Conservation (phyloP, 2,797 vertebrate species). For the Hapalemur alaotrensis region DNA sequence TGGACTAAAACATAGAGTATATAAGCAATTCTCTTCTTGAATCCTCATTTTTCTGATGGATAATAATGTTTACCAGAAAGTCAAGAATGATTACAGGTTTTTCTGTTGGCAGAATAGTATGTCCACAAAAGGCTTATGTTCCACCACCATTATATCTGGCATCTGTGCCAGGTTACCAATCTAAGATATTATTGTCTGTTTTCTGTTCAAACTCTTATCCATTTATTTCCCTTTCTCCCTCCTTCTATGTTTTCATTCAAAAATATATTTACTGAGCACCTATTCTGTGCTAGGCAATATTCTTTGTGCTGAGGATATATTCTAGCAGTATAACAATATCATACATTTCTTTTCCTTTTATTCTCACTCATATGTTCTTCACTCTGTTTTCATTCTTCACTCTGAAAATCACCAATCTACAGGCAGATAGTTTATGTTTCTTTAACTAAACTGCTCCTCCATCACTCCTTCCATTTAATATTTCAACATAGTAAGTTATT, state of each 20-base stretch:
- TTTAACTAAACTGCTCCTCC: neutral
- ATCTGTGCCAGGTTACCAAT: neutral
- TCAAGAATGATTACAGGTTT: neutral
- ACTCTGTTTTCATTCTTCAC: neutral
- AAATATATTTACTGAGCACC: neutral
- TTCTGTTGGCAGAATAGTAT: neutral
- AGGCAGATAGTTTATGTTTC: neutral
- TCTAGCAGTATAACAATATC: neutral
- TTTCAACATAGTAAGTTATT: neutral
- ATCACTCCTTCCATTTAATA: neutral
- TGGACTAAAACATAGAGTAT: neutral
- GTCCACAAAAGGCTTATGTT: neutral
- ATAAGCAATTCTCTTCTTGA: neutral
- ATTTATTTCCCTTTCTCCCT: neutral
- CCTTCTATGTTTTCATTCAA: neutral
- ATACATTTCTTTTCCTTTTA: neutral
- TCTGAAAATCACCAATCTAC: neutral
- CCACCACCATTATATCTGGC: neutral
- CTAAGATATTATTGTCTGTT: neutral
- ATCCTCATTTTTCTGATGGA: neutral
- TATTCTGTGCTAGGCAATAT: neutral
- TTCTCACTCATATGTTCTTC: neutral
- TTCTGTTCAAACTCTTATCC: neutral
- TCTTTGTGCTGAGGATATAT: neutral
- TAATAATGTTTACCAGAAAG: neutral